phyloP scores from a whole-genome alignment of 1,140 invertebrate genomes.

The Pinna nobilis region DNA sequence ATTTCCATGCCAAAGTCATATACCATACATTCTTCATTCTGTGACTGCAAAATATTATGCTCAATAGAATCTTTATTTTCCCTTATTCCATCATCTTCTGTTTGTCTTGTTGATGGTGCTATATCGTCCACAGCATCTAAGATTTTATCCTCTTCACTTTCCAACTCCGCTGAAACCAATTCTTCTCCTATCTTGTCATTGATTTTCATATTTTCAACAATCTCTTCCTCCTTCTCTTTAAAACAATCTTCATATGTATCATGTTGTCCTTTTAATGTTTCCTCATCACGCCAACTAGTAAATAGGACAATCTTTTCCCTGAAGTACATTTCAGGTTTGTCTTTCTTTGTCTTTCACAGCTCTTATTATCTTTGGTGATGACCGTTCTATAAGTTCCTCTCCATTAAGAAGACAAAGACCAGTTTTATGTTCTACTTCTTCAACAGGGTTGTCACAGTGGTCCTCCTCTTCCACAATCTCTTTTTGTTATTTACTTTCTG shows the following conservation, averaged over 20 bases:
- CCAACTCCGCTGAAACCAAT: background rate
- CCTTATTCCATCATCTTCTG: slow-evolving; percentile 33
- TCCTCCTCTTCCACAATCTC: slow-evolving; percentile 6
- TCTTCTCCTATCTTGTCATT: background rate
- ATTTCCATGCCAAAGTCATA: background rate
- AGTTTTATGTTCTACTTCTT: slow-evolving; percentile 7
- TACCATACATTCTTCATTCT: background rate
- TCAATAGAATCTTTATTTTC: background rate
- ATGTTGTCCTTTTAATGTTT: background rate
- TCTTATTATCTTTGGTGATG: slow-evolving; percentile 26
- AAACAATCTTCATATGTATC: slow-evolving; percentile 4
- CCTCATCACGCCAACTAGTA: slow-evolving; percentile 38
- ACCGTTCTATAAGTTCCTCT: slow-evolving; percentile 4
- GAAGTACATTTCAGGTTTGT: slow-evolving; percentile 36
- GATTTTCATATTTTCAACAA: background rate
- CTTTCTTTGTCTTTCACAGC: slow-evolving; percentile 33
- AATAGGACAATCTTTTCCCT: slow-evolving; percentile 44
- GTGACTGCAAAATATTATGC: too few relatives aligned
- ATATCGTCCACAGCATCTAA: slow-evolving; percentile 28
- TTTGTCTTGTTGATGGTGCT: slow-evolving; percentile 32
- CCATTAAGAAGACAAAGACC: slow-evolving; percentile 28
- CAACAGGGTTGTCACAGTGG: slow-evolving; percentile 29
- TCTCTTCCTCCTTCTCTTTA: background rate
- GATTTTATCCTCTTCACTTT: slow-evolving; percentile 3
- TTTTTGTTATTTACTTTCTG: background rate